phyloP scores from a whole-genome alignment of 2,797 vertebrate species.

The Rhinogobio ventralis region DNA sequence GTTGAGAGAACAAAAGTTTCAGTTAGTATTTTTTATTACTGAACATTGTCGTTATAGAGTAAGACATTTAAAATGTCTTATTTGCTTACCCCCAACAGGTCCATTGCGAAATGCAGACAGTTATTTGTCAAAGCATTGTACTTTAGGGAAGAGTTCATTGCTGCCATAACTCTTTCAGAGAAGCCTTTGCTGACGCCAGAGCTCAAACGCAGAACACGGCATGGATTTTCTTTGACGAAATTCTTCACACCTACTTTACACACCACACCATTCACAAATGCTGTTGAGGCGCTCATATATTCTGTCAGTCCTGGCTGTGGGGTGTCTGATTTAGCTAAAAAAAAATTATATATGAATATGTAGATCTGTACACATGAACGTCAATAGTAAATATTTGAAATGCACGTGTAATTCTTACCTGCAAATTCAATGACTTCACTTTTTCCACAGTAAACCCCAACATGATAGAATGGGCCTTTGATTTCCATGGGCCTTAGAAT shows the following conservation, averaged over 20 bases:
- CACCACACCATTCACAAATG: not conserved
- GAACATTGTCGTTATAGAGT: not conserved
- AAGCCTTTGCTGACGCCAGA: not conserved
- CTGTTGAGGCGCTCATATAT: not conserved
- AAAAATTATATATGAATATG: not conserved
- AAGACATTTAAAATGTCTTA: not conserved
- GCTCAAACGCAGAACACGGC: not conserved
- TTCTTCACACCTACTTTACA: not conserved
- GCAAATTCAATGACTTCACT: slow-evolving; percentile 5
- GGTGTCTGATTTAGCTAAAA: not conserved
- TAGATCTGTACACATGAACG: not conserved
- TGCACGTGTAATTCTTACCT: not conserved
- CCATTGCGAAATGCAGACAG: not conserved
- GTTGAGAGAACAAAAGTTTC: not conserved
- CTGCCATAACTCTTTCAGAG: not conserved
- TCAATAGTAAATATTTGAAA: not conserved
- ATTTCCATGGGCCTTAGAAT: not conserved
- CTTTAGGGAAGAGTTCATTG: not conserved
- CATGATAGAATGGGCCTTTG: slow-evolving; percentile 57
- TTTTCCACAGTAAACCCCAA: slow-evolving; percentile 14
- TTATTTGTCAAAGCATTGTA: not conserved
- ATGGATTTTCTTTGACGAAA: not conserved
- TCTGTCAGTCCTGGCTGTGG: not conserved
- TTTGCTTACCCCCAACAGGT: not conserved
- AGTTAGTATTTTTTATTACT: not conserved